These are phyloP conservation scores for Crotalus helleri DNA, from an alignment of 2,113 vertebrate species.

Conservation along the genomic window DNA sequence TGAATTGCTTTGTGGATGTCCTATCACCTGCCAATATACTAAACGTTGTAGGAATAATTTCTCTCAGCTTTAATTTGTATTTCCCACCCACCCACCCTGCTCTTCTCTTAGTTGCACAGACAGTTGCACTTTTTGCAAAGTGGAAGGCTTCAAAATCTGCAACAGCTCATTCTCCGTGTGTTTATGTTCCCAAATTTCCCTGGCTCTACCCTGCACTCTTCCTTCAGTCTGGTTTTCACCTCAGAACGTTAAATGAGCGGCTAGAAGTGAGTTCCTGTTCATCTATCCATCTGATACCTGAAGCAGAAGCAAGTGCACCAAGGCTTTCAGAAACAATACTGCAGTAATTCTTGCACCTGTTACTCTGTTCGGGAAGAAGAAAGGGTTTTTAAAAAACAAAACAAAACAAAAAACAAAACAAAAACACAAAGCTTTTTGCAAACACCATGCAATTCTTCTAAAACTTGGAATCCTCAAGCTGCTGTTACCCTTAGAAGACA, in stretches of 20 bases:
- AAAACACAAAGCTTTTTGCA: conserved; percentile 45
- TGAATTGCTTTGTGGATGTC: background rate
- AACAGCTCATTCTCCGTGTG: background rate
- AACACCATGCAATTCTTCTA: conserved; percentile 70
- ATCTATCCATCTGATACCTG: conserved; percentile 45
- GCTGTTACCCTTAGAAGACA: conserved; percentile 82
- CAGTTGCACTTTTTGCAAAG: too few species aligned
- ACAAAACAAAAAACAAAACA: too few species aligned
- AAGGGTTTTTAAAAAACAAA: conserved; percentile 33
- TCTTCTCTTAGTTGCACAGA: background rate
- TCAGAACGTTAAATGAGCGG: conserved; percentile 13
- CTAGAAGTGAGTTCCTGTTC: conserved; percentile 41
- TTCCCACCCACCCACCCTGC: background rate
- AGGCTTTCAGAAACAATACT: conserved; percentile 12
- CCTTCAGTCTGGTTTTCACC: conserved; percentile 47
- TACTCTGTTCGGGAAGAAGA: conserved; percentile 55
- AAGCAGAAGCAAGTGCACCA: conserved; percentile 26
- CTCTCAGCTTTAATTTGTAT: background rate
- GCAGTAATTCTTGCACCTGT: conserved; percentile 39
- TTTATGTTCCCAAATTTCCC: too few species aligned
- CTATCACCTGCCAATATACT: background rate
- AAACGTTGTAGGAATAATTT: background rate
- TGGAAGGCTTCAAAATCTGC: background rate
- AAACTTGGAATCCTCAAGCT: conserved; percentile 69
- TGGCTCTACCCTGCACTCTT: conserved; percentile 2